Base-by-base conservation (phyloP, 2,888 invertebrate species). In the Caenorhabditis afra region DNA sequence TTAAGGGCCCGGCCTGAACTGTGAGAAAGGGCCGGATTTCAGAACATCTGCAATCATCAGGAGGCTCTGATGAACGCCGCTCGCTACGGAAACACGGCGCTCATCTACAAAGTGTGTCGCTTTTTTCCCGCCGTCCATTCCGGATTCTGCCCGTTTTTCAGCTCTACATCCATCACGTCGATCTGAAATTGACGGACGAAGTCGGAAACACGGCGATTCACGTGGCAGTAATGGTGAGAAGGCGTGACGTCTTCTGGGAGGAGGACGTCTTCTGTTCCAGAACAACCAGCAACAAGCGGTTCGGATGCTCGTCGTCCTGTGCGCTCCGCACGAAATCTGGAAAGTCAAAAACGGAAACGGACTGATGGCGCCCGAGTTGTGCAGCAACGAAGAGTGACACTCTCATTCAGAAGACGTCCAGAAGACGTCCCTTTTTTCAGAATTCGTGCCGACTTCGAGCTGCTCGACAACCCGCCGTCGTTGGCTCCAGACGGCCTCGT, bases 151-250 rank as follows among this genome's bases (percentile, higher is more conserved):
- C n/a, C n/a, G 7, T 29, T 29, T 62, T 79, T 50, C 66, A 79
- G 75, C 49, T 80, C 3, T 80, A 75, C 39, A 37, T 76, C 22
- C 61, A 80, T 58, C 70, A 76, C 41, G 47, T 81, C 18, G 78
- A 81, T 37, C 57, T 83, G 37, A 70, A 57, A 66, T 73, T 67
- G 58, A 55, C 53, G 2, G 80, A 81, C 50, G 80, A 78, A 22
- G 64, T 70, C 8, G 83, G 83, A 14, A 83, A 83, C 49, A 83
- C 71, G 49, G 83, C 83, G 0, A 71, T 81, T 57, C 83, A 83
- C 55, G 62, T 81, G 35, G 83, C 83, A 12, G 78, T 78, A 7
- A 81, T 75, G 75, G 29, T 29, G 29, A 29, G 29, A 29, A 29
- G 7, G 29, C 7, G 65, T 78, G 23, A 20, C 16, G 22, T 64